Percentiles rank a stretch among this genome's conserved stretches.
These are phyloP conservation scores for Probosciger aterrimus DNA, from an alignment of 2,113 vertebrate species.

Conservation along the genomic window DNA sequence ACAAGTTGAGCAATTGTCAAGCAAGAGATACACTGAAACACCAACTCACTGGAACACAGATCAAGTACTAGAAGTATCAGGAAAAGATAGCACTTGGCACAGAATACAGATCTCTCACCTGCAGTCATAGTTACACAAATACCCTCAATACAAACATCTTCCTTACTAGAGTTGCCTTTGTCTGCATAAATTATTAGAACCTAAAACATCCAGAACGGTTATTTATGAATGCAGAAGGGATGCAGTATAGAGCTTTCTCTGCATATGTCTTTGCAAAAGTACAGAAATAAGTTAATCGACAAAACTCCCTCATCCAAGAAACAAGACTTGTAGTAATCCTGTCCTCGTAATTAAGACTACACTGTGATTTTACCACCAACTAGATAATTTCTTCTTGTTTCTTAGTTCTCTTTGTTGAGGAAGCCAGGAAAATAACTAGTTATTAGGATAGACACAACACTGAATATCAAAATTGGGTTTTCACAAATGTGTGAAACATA, in stretches of 20 bases:
- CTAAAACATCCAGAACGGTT: slow-evolving; percentile 48
- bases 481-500: background rate
- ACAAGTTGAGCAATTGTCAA: background rate
- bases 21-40: background rate
- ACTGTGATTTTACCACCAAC: slow-evolving; percentile 56
- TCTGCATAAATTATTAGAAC: slow-evolving; percentile 24
- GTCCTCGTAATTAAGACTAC: slow-evolving; percentile 31
- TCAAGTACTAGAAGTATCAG: background rate
- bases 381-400: background rate
- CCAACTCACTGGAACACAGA: background rate
- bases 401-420: slow-evolving; percentile 8
- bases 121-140: background rate
- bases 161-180: slow-evolving; percentile 27
- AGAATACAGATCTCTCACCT: background rate
- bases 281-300: slow-evolving; percentile 38
- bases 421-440: slow-evolving; percentile 5
- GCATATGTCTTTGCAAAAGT: background rate
- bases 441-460: slow-evolving; percentile 1
- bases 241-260: background rate
- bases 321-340: slow-evolving; percentile 55
- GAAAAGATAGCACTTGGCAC: background rate
- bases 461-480: slow-evolving; percentile 23
- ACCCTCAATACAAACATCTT: background rate
- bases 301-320: slow-evolving; percentile 42
- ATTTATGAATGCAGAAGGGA: slow-evolving; percentile 58